A percentile compares a stretch with the other conserved stretches of the same genome.
Evolutionary conservation across 2,888 invertebrate species (phyloP).

Genomic region (Melinaea menophilus): DNA sequence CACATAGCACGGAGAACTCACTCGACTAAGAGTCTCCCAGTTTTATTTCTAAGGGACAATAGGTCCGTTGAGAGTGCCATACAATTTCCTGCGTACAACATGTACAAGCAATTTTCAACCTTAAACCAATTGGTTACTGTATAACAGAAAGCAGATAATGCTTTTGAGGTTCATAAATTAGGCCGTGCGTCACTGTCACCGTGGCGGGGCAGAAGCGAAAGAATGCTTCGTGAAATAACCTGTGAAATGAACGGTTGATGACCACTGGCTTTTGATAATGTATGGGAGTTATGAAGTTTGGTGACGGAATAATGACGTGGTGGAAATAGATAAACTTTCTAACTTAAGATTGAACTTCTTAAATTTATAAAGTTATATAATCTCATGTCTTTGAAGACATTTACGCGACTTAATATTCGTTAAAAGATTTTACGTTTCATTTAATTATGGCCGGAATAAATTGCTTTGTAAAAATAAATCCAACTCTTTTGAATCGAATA

Average conservation of each 20-base stretch:
- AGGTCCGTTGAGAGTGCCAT: slow-evolving; percentile 48
- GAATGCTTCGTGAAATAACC: slow-evolving; percentile 60
- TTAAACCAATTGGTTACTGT: slow-evolving; percentile 35
- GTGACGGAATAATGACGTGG: slow-evolving; percentile 42
- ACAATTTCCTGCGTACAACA: slow-evolving; percentile 34
- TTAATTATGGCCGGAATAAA: background rate
- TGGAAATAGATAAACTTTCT: slow-evolving; percentile 41
- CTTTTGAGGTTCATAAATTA: slow-evolving; percentile 60
- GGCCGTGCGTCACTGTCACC: slow-evolving; percentile 69
- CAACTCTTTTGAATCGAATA: background rate
- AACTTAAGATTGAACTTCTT: slow-evolving; percentile 18
- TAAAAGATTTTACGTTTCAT: too few species aligned
- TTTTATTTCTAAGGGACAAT: slow-evolving; percentile 65
- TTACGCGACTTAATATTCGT: too few species aligned
- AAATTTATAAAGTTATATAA: slow-evolving; percentile 14
- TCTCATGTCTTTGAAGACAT: background rate
- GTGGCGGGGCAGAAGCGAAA: slow-evolving; percentile 48
- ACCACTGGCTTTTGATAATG: slow-evolving; percentile 47
- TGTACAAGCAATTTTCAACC: slow-evolving; percentile 40
- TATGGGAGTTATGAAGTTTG: slow-evolving; percentile 36
- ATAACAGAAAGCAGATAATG: slow-evolving; percentile 33
- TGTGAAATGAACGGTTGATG: slow-evolving; percentile 67
- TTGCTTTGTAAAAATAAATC: background rate
- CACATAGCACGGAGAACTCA: slow-evolving; percentile 48
- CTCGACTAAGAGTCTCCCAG: slow-evolving; percentile 48